Percentiles rank a stretch among this genome's conserved stretches.
Evolutionary conservation across 2,113 vertebrate species (phyloP).

Genomic region (Arothron firmamentum): DNA sequence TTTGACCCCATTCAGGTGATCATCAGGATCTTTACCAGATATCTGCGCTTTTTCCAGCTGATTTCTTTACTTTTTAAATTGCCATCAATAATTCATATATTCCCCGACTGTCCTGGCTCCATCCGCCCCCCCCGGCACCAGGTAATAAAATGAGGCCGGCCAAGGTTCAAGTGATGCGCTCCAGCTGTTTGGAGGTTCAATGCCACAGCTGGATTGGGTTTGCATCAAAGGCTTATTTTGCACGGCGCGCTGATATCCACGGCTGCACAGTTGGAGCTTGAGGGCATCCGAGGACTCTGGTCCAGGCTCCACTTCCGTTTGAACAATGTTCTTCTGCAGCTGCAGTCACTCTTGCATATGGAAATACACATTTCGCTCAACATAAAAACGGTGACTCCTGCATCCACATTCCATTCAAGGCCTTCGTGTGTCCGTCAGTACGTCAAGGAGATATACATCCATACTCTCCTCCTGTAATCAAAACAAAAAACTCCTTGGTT

Average conservation of each 20-base stretch:
- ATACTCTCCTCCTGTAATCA: conserved; percentile 1
- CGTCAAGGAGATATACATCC: too few relatives aligned
- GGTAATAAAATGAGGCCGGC: conserved; percentile 28
- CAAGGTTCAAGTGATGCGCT: conserved; percentile 31
- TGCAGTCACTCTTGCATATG: conserved; percentile 30
- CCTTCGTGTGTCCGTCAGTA: not conserved
- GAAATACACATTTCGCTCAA: not conserved
- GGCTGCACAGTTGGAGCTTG: conserved; percentile 56
- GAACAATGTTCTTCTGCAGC: conserved; percentile 47
- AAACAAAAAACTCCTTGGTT: not conserved
- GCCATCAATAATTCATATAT: conserved; percentile 7
- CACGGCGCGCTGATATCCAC: conserved; percentile 45
- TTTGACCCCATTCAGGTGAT: too few relatives aligned
- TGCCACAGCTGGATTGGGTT: conserved; percentile 62
- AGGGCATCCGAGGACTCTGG: conserved; percentile 51
- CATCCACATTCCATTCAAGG: conserved; percentile 11
- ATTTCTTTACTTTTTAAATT: conserved; percentile 1
- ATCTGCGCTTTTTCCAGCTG: not conserved
- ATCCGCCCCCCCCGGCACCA: conserved; percentile 13
- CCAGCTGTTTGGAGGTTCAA: conserved; percentile 52
- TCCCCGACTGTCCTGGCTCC: conserved; percentile 4
- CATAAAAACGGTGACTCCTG: conserved; percentile 6
- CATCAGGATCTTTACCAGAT: too few relatives aligned
- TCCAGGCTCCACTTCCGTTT: conserved; percentile 55
- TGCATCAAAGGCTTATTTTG: conserved; percentile 46